Conservation (phyloP, 1,140 invertebrate species). For the Platyscapa corneri region DNA sequence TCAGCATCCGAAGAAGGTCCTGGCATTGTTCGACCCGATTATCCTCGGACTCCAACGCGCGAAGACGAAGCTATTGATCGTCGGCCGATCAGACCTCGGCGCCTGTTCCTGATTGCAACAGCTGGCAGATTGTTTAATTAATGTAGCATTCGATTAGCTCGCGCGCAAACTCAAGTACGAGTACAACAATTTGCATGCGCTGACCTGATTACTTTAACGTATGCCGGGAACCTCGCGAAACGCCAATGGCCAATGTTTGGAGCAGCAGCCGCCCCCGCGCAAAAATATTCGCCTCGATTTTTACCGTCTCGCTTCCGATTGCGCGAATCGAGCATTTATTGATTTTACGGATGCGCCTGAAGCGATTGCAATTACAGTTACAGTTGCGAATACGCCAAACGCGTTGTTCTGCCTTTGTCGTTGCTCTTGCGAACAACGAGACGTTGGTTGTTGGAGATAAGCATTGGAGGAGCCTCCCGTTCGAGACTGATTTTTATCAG, state of each 20-base stretch:
- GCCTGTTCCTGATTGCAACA: constrained; percentile 18
- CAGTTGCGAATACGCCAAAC: no score
- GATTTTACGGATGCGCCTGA: no score
- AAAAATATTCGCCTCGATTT: no score
- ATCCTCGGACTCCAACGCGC: background rate
- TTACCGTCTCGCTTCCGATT: no score
- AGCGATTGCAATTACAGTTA: no score
- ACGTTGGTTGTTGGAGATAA: no score
- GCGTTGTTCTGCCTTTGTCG: no score
- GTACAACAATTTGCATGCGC: constrained; percentile 16
- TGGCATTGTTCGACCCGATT: background rate
- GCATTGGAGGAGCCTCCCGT: no score
- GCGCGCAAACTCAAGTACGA: background rate
- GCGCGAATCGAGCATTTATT: background rate
- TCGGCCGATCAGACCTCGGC: background rate
- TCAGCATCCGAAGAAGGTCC: background rate
- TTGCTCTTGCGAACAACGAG: no score
- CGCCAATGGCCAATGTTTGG: background rate
- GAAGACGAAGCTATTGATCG: background rate
- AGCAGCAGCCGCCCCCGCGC: background rate
- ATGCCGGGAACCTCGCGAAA: no score
- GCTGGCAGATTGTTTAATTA: constrained; percentile 37
- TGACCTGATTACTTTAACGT: constrained; percentile 34
- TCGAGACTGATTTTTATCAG: no score
- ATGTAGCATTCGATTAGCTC: constrained; percentile 6